A percentile compares a stretch with the other conserved stretches of the same genome.
phyloP scores from a whole-genome alignment of 2,113 vertebrate genomes.

The Callorhinus ursinus region DNA sequence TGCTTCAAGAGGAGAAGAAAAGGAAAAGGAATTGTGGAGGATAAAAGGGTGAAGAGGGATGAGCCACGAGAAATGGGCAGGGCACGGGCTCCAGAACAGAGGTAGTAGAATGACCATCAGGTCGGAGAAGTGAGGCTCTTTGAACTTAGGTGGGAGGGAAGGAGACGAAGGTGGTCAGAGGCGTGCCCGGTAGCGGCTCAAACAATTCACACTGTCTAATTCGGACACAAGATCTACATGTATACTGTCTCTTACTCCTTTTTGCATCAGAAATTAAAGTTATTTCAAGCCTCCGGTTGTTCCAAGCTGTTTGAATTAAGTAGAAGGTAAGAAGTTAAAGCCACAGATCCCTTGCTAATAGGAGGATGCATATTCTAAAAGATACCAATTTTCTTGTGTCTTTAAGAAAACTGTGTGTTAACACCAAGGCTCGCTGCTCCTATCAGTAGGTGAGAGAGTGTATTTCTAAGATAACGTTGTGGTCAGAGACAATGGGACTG shows the following conservation, averaged over 20 bases:
- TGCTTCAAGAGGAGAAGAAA: background rate
- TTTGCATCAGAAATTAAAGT: background rate
- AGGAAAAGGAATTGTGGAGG: background rate
- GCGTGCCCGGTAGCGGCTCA: background rate
- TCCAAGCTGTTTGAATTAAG: background rate
- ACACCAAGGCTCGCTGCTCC: background rate
- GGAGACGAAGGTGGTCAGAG: background rate
- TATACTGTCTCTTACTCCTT: background rate
- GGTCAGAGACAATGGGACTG: background rate
- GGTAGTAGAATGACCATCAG: background rate
- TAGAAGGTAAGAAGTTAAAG: background rate
- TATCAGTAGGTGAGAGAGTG: background rate
- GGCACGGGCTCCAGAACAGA: background rate
- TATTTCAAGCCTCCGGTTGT: background rate
- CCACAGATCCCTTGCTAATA: background rate
- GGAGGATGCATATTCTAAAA: background rate
- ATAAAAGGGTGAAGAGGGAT: background rate
- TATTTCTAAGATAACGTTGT: background rate
- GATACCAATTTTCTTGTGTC: background rate
- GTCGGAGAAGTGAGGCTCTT: background rate
- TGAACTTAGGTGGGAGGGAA: background rate
- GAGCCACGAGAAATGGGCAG: background rate
- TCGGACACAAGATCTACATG: background rate
- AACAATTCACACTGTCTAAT: background rate
- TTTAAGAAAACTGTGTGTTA: background rate